Evolutionary conservation across 1,140 invertebrate genomes (phyloP), one percentile per base, ranked within the genome.

Genomic region (Melipona quadrifasciata): DNA sequence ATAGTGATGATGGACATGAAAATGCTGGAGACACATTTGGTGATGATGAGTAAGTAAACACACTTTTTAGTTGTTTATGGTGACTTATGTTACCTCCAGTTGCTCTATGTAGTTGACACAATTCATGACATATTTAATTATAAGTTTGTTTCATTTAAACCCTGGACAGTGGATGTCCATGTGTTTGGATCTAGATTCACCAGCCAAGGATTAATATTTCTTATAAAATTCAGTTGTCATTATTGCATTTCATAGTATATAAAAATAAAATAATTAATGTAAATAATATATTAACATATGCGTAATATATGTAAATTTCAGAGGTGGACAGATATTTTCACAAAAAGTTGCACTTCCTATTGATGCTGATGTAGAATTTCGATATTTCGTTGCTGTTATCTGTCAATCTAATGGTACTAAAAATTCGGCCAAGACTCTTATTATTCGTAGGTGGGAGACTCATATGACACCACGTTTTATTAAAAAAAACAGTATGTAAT

Each of bases 361-460:
- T 39, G 96, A 96, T 84, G 93, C 93, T 86, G 96, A 96, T 84
- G 94, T 98, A 5, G 95, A 96, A 55, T 99, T 97, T 92, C 96
- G 98, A 27, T 99, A 98, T 94, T 97, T 97, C 90, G 95, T 98
- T 76, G 94, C 95, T 73, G 92, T 96, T 19, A 92, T 94, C 86
- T 95, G 94, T 85, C 90, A 94, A 65, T 91, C 92, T n/a, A 94
- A 94, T 84, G 91, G 92, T 68, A 95, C 94, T 89, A 95, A 96
- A 86, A 93, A 95, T 85, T 91, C 91, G 81, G 92, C 94, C 24
- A 95, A 95, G 93, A 94, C 96, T 85, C 90, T 97, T 14, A 95
- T 98, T 71, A 96, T 98, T 24, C 95, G 97, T 27, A 95, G 95
- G 87, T 99, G 98, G 98, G 98, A 99, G 94, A 97, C 98, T 16